Evolutionary conservation across 2,888 invertebrate species (phyloP).

Genomic region (Ethmia dodecea): DNA sequence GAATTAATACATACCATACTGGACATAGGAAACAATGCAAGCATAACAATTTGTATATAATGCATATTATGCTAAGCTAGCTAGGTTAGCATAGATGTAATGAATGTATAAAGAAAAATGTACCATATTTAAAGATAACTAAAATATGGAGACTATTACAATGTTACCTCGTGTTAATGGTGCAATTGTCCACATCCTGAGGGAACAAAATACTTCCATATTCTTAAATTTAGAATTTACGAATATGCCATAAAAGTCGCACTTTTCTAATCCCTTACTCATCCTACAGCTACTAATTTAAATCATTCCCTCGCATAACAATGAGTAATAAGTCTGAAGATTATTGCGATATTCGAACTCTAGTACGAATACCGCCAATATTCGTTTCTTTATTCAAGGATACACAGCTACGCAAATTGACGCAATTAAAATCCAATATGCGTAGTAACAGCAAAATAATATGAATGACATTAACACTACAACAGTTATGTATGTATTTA

Average conservation of each 20-base stretch:
- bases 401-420: conserved; percentile 28
- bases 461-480: conserved; percentile 61
- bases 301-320: conserved; percentile 45
- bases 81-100: conserved; percentile 51
- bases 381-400: conserved; percentile 11
- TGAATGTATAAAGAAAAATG: conserved; percentile 32
- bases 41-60: conserved; percentile 67
- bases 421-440: conserved; percentile 35
- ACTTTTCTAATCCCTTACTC: conserved; percentile 36
- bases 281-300: conserved; percentile 39
- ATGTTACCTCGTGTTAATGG: conserved; percentile 34
- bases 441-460: conserved; percentile 62
- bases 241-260: conserved; percentile 44
- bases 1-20: conserved; percentile 66
- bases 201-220: conserved; percentile 41
- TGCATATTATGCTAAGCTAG: conserved; percentile 57
- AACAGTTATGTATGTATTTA: conserved; percentile 68
- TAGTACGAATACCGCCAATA: conserved; percentile 26
- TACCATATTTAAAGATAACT: conserved; percentile 36
- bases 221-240: conserved; percentile 39
- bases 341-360: neutral
- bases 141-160: conserved; percentile 33
- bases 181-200: conserved; percentile 38
- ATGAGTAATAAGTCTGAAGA: conserved; percentile 28
- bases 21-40: conserved; percentile 75